Conservation (phyloP, 1,140 invertebrate genomes). For the Eumaeus atala region DNA sequence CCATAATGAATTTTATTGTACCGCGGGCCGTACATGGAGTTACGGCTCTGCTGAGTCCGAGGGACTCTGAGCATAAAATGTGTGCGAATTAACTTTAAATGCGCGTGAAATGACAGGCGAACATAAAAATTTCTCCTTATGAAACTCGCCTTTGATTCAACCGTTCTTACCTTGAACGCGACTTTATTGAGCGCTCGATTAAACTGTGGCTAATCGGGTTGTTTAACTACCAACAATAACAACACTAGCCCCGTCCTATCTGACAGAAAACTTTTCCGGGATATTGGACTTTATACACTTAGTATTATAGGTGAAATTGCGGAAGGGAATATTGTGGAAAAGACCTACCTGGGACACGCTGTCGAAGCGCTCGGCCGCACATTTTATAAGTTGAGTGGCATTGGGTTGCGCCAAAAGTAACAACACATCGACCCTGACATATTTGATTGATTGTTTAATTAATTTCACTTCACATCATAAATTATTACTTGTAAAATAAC, state of each 20-base stretch:
- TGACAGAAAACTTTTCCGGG: background rate
- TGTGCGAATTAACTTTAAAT: slow-evolving; percentile 58
- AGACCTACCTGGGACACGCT: background rate
- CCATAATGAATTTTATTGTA: slow-evolving; percentile 9
- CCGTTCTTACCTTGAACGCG: slow-evolving; percentile 47
- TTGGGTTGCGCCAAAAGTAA: slow-evolving; percentile 61
- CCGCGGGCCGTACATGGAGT: background rate
- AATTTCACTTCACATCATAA: slow-evolving; percentile 61
- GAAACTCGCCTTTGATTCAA: slow-evolving; percentile 38
- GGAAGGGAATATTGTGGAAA: slow-evolving; percentile 12
- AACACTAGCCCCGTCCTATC: slow-evolving; percentile 20
- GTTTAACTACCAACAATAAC: slow-evolving; percentile 42
- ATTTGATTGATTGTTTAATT: slow-evolving; percentile 68
- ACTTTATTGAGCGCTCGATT: slow-evolving; percentile 55
- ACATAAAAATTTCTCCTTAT: slow-evolving; percentile 57
- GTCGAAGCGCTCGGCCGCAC: slow-evolving; percentile 38
- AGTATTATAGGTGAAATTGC: slow-evolving; percentile 29
- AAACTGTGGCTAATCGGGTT: slow-evolving; percentile 59
- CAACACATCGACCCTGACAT: slow-evolving; percentile 55
- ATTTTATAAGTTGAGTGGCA: slow-evolving; percentile 63
- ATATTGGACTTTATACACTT: slow-evolving; percentile 25
- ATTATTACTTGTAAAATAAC: slow-evolving; percentile 41
- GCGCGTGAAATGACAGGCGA: slow-evolving; percentile 57
- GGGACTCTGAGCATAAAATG: slow-evolving; percentile 30
- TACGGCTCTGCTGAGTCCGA: background rate